phyloP scores from a whole-genome alignment of 2,888 invertebrate genomes.

The Cabera pusaria region DNA sequence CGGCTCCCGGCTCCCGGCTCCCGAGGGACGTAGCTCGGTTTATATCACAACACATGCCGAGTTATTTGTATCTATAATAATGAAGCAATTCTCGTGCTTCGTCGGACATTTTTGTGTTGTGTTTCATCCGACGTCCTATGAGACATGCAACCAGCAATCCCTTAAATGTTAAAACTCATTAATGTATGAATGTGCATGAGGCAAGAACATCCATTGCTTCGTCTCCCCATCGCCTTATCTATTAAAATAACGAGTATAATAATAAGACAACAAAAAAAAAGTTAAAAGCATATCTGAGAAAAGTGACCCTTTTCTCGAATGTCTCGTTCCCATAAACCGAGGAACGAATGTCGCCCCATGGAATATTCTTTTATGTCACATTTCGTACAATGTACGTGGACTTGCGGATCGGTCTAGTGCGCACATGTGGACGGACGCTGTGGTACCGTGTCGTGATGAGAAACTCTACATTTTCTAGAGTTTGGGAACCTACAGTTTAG shows the following conservation, averaged over 20 bases:
- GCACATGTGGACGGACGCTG: not conserved
- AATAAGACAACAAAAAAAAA: not conserved
- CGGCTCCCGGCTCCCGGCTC: no score
- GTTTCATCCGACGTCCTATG: no score
- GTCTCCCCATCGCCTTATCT: slow-evolving; percentile 1
- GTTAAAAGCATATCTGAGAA: slow-evolving; percentile 6
- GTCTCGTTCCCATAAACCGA: slow-evolving; percentile 5
- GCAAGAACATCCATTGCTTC: no score
- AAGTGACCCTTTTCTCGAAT: slow-evolving; percentile 9
- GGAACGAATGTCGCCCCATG: not conserved
- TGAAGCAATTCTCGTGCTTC: no score
- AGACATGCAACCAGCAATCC: no score
- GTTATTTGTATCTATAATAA: no score
- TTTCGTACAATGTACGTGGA: slow-evolving; percentile 4
- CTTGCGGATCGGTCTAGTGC: not conserved
- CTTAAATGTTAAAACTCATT: no score
- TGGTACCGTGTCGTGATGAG: not conserved
- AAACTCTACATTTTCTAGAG: not conserved
- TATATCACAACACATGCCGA: no score
- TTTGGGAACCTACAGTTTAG: no score
- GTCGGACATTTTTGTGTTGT: no score
- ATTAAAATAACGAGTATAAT: slow-evolving; percentile 2
- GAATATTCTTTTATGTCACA: slow-evolving; percentile 8
- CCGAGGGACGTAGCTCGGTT: no score
- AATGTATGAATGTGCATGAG: no score